A percentile compares a stretch with the other conserved stretches of the same genome.
Conservation (phyloP, 2,888 invertebrate species). For the Baronia brevicornis region DNA sequence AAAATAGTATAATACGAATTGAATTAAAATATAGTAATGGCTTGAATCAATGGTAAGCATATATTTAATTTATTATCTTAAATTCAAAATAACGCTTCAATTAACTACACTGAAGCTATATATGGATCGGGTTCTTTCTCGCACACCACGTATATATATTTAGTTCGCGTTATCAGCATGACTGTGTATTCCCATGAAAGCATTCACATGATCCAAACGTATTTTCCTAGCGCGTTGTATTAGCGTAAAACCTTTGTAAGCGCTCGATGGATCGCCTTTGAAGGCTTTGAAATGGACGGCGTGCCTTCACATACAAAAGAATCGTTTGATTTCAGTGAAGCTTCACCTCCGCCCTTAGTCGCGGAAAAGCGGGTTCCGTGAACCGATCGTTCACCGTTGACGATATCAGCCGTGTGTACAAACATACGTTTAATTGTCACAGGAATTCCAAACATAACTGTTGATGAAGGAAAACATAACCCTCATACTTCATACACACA, state of each 20-base stretch:
- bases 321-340: constrained; percentile 37
- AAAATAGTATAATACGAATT: no score
- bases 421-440: constrained; percentile 63
- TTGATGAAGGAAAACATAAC: constrained; percentile 55
- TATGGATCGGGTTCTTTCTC: constrained; percentile 3
- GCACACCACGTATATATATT: no score
- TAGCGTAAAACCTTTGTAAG: constrained; percentile 17
- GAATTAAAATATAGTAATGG: no score
- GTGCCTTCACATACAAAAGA: constrained; percentile 34
- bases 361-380: constrained; percentile 44
- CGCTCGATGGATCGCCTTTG: constrained; percentile 25
- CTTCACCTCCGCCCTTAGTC: constrained; percentile 23
- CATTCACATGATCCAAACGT: constrained; percentile 2
- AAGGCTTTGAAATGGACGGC: constrained; percentile 24
- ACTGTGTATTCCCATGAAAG: background rate
- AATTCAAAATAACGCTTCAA: constrained; percentile 3
- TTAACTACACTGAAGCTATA: constrained; percentile 8
- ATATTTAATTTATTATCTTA: no score
- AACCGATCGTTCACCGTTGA: constrained; percentile 41
- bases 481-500: constrained; percentile 27
- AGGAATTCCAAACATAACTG: constrained; percentile 59
- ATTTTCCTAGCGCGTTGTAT: constrained; percentile 6
- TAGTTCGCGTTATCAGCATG: constrained; percentile 2
- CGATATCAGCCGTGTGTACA: constrained; percentile 59
- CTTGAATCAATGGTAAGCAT: no score